Conservation (phyloP, 2,797 vertebrate species). For the Chanos chanos region DNA sequence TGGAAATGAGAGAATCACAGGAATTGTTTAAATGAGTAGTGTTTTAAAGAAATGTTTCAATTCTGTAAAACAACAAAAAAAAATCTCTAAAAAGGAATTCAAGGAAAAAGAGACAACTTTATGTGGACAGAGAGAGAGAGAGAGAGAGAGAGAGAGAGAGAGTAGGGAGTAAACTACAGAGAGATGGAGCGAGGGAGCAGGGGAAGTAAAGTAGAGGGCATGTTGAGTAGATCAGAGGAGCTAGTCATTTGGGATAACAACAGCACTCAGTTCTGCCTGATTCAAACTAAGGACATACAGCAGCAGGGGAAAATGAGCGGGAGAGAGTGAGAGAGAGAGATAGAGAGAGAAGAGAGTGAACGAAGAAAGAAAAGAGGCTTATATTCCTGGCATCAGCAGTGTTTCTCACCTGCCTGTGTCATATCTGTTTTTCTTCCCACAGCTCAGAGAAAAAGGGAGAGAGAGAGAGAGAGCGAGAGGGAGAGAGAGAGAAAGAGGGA, state of each 20-base stretch:
- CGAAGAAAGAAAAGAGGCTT: neutral
- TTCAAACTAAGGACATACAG: constrained; percentile 1
- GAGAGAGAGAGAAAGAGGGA: too few relatives aligned
- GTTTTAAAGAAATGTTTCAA: neutral
- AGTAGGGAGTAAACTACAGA: neutral
- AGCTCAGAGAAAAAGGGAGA: too few relatives aligned
- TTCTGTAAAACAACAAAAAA: too few relatives aligned
- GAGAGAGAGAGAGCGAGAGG: too few relatives aligned
- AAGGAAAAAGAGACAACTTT: neutral
- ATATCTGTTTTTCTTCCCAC: too few relatives aligned
- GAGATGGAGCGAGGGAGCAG: neutral
- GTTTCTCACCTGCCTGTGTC: constrained; percentile 7
- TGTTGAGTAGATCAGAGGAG: too few relatives aligned
- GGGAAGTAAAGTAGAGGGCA: too few relatives aligned
- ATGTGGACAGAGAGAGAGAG: neutral
- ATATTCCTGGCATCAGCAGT: neutral
- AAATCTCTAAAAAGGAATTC: neutral
- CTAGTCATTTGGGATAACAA: constrained; percentile 5
- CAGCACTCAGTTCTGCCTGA: too few relatives aligned
- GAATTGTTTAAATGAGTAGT: neutral
- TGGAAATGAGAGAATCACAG: neutral
- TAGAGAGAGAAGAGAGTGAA: neutral
- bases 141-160: neutral
- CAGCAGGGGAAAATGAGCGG: constrained; percentile 20
- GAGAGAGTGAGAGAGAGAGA: neutral